phyloP scores from a whole-genome alignment of 2,888 invertebrate genomes.

The Lasioglossum villosulum region DNA sequence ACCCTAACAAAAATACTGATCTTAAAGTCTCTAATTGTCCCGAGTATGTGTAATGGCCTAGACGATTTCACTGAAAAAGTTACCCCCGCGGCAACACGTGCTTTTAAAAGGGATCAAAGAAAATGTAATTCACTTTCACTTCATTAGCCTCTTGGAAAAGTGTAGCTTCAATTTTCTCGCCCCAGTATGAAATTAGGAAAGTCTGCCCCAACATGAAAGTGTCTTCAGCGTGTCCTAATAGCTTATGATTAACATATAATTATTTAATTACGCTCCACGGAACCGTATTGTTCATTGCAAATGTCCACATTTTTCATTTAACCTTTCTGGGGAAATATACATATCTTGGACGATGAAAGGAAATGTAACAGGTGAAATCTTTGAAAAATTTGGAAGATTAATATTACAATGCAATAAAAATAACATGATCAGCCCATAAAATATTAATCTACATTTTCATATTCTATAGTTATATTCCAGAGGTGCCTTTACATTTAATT shows the following conservation, averaged over 20 bases:
- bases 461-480: background rate
- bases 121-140: slow-evolving; percentile 60
- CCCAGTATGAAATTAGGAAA: slow-evolving; percentile 43
- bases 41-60: background rate
- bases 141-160: slow-evolving; percentile 43
- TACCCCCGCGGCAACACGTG: slow-evolving; percentile 12
- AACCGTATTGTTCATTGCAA: background rate
- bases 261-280: slow-evolving; percentile 15
- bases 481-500: background rate
- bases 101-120: slow-evolving; percentile 64
- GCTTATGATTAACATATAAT: slow-evolving; percentile 48
- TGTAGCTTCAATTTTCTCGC: slow-evolving; percentile 39
- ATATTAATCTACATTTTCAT: background rate
- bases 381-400: background rate
- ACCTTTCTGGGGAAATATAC: background rate
- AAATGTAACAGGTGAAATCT: background rate
- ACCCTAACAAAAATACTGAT: background rate
- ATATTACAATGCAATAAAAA: background rate
- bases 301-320: background rate
- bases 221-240: slow-evolving; percentile 48
- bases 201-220: slow-evolving; percentile 21
- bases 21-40: background rate
- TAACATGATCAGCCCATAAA: background rate
- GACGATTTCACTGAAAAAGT: slow-evolving; percentile 28
- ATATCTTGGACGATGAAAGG: background rate